These are phyloP conservation scores for Drosophila repletoides DNA, from an alignment of 1,140 invertebrate genomes.

Conservation along the genomic window DNA sequence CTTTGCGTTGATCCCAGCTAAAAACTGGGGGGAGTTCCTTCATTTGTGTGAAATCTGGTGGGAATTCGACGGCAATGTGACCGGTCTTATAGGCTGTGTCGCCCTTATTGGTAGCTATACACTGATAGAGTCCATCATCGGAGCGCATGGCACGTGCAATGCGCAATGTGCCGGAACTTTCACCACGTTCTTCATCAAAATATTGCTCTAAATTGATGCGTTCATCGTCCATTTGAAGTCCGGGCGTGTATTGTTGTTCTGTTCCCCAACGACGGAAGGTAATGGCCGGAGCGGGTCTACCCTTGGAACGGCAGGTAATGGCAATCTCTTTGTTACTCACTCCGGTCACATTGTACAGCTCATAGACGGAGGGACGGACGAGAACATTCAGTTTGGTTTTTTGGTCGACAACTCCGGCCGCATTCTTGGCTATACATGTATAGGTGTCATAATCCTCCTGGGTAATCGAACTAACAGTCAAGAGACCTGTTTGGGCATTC, in stretches of 20 bases:
- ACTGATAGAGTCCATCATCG: slow-evolving; percentile 95
- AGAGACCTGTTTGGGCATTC: slow-evolving; percentile 86
- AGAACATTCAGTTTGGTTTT: slow-evolving; percentile 85
- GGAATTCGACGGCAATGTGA: slow-evolving; percentile 92
- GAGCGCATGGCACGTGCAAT: slow-evolving; percentile 86
- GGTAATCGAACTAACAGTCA: slow-evolving; percentile 90
- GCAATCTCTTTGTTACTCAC: slow-evolving; percentile 85
- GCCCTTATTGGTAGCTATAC: slow-evolving; percentile 91
- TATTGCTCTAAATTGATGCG: slow-evolving; percentile 85
- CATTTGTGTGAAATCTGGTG: slow-evolving; percentile 90
- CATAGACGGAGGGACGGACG: slow-evolving; percentile 90
- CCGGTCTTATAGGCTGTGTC: slow-evolving; percentile 89
- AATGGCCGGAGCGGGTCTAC: slow-evolving; percentile 89
- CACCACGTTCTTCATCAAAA: slow-evolving; percentile 84
- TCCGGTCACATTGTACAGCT: slow-evolving; percentile 89
- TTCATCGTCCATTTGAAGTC: slow-evolving; percentile 85
- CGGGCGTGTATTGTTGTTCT: slow-evolving; percentile 84
- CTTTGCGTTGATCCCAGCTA: slow-evolving; percentile 90
- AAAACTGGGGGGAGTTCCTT: slow-evolving; percentile 87
- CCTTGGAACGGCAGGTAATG: slow-evolving; percentile 89
- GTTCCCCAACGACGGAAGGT: slow-evolving; percentile 85
- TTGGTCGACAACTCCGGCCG: slow-evolving; percentile 88
- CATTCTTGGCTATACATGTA: slow-evolving; percentile 91
- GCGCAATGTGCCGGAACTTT: slow-evolving; percentile 86
- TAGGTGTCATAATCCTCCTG: slow-evolving; percentile 91